Conservation (phyloP, 2,797 vertebrate genomes). For the Rhynchotus rufescens region DNA sequence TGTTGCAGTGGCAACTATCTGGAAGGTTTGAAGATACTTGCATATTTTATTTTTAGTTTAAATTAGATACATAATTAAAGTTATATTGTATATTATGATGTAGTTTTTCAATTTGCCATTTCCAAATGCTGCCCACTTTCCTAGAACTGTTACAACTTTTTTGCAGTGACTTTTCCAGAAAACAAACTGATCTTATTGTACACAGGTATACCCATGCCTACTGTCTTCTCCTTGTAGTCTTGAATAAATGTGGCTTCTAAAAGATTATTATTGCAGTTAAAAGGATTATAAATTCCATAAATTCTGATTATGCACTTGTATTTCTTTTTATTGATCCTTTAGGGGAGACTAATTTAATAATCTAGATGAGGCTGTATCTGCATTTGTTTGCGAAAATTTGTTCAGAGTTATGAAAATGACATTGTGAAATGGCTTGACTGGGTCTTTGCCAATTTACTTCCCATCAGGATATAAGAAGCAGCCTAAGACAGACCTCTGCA, state of each 20-base stretch:
- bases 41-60: neutral
- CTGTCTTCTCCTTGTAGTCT: neutral
- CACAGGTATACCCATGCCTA: neutral
- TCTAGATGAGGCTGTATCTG: slow-evolving; percentile 25
- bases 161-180: neutral
- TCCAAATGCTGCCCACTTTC: neutral
- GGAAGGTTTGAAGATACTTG: neutral
- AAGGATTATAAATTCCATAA: slow-evolving; percentile 63
- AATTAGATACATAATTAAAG: neutral
- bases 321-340: slow-evolving; percentile 60
- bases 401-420: slow-evolving; percentile 57
- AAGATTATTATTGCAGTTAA: slow-evolving; percentile 37
- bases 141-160: neutral
- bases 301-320: slow-evolving; percentile 45
- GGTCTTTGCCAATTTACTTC: slow-evolving; percentile 57
- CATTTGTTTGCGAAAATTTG: slow-evolving; percentile 57
- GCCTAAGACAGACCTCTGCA: neutral
- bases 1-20: neutral
- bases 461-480: neutral
- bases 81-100: no score
- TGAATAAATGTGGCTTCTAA: slow-evolving; percentile 19
- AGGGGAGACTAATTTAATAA: slow-evolving; percentile 63
- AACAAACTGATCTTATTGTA: neutral
- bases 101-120: neutral
- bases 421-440: slow-evolving; percentile 54